Base-by-base conservation (phyloP, 2,888 invertebrate species). In the Tyria jacobaeae region DNA sequence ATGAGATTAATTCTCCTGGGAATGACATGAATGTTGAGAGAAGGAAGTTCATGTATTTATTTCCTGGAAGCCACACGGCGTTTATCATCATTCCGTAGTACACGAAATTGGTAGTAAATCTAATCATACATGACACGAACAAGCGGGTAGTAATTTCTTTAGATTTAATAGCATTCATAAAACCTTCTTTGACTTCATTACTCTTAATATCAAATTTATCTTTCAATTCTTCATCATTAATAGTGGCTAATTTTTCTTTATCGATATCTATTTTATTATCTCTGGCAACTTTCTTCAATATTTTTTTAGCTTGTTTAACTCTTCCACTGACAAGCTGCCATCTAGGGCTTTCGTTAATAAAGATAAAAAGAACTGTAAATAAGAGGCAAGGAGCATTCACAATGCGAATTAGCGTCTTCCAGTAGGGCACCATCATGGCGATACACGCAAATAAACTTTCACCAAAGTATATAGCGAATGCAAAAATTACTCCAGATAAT, bases 61-160 rank as follows among this genome's bases (percentile, higher is more conserved):
- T 80, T 0, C 92, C 92, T 0, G 92, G 91, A 21, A 92, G 71
- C 70, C 76, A 87, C 0, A 92, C 92, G 0, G 91, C 89, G 64
- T 91, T 90, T 31, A 90, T 79, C 81, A 91, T 84, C 60, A 92
- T 55, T 0, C 92, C 91, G 53, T 89, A 90, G 66, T 92, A 92
- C 14, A 91, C 88, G 56, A 92, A 91, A 24, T 79, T 85, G 0
- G 84, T 81, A 0, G 90, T 86, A 60, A 91, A 91, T 53, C 89
- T 79, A 51, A 83, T 84, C 1, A 82, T 62, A 0, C 76, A 72
- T 0, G 78, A 79, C 0, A 90, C 87, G 0, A 86, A 9, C 1
- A 89, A 54, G 24, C 91, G 78, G 53, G 84, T 86, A 24, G 89
- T 24, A 35, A 91, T 87, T 58, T 84, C 85, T 74, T 72, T 87